phyloP scores from a whole-genome alignment of 2,113 vertebrate genomes.

The Siniperca knerii region DNA sequence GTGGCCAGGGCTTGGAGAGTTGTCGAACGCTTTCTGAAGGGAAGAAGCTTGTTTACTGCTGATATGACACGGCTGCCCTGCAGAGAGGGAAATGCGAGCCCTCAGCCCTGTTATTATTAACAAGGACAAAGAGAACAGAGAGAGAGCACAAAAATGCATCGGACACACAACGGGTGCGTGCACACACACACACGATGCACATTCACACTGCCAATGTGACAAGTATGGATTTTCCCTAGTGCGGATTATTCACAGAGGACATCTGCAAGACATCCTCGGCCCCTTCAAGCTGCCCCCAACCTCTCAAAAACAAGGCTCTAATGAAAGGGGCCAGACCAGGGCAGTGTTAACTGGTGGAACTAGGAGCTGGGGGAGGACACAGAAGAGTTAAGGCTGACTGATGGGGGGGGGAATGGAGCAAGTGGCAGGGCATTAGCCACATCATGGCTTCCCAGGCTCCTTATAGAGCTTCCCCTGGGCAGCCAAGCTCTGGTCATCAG shows the following conservation, averaged over 20 bases:
- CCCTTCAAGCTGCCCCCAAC: conserved; percentile 72
- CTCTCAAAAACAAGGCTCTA: conserved; percentile 76
- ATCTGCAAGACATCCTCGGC: conserved; percentile 78
- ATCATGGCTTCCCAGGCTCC: conserved; percentile 82
- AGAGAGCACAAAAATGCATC: conserved; percentile 73
- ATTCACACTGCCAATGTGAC: conserved; percentile 81
- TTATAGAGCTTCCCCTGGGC: conserved; percentile 75
- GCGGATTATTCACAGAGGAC: conserved; percentile 86
- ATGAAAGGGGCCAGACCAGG: conserved; percentile 75
- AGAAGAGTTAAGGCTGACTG: conserved; percentile 70
- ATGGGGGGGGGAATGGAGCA: conserved; percentile 61
- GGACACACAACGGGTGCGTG: conserved; percentile 58
- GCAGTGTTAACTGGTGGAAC: conserved; percentile 70
- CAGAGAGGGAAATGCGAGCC: conserved; percentile 85
- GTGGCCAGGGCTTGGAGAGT: conserved; percentile 83
- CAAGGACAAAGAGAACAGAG: conserved; percentile 89
- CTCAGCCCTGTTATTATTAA: conserved; percentile 90
- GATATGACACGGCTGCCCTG: conserved; percentile 87
- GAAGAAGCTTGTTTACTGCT: conserved; percentile 88
- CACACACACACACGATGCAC: conserved; percentile 31
- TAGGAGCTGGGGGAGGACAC: conserved; percentile 67
- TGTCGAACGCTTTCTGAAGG: conserved; percentile 83
- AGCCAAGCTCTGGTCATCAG: conserved; percentile 73
- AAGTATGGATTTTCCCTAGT: conserved; percentile 87
- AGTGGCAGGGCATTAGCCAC: conserved; percentile 85